Evolutionary conservation across 2,888 invertebrate genomes (phyloP), one percentile per base, ranked within the genome.

Genomic region (Ormia ochracea): DNA sequence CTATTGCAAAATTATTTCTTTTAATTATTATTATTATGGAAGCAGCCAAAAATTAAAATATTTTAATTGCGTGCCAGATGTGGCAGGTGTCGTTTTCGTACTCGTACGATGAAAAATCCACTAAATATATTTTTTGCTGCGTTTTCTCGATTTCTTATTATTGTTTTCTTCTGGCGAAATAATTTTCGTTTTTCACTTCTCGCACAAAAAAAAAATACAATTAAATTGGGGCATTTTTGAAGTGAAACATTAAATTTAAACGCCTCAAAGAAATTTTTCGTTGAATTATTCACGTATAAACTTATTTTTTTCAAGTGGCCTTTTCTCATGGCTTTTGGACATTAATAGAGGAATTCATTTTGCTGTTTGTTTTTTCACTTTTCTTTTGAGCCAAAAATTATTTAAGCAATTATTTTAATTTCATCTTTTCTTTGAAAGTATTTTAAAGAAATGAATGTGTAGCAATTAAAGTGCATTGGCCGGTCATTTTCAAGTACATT

Each of bases 21-120:
- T n/a, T n/a, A n/a, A n/a, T 58, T 33, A 9, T 38, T 17, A 14
- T 59, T 70, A 14, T 70, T 50, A 38, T 56, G 36, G 21, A 17
- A 36, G 33, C 17, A 66, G 58, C 41, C 54, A 43, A 61, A 12
- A 56, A n/a, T n/a, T n/a, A n/a, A 59, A 68, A 56, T 54, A 72
- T 72, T 66, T 66, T 78, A 59, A 77, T 65, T 41, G 56, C 72
- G 70, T 72, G 77, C 72, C 77, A 78, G 52, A 78, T 78, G 77
- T 66, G 65, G 65, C 72, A 78, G 77, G 72, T 72, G 59, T 66
- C 59, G 56, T 31, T 45, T 68, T 21, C 31, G 21, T 41, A 31
- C 19, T 21, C 31, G 21, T 41, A 31, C 19, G 26, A 2, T 48
- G 48, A 50, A 70, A n/a, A 59, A 36, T 69, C 17, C 26, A 10